Conservation (phyloP, 2,888 invertebrate genomes). For the Dolichomitus sp. region DNA sequence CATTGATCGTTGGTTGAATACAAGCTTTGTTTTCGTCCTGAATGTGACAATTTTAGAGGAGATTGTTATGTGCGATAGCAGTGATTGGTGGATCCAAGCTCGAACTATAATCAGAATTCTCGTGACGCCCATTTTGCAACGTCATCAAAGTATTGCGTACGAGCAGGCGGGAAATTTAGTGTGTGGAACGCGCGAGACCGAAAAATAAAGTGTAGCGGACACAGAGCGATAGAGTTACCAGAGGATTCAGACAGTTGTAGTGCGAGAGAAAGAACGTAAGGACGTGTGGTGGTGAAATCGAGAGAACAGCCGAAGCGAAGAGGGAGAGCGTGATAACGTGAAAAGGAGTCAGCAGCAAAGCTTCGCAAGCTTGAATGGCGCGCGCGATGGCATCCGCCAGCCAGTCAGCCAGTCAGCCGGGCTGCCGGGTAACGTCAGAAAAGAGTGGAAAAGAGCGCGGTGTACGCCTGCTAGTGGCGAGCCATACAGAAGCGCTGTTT, state of each 20-base stretch:
- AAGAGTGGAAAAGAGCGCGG: slow-evolving; percentile 28
- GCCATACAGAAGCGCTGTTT: slow-evolving; percentile 29
- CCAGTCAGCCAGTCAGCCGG: slow-evolving; percentile 15
- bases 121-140: not conserved
- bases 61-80: not conserved
- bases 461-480: not conserved
- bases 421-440: slow-evolving; percentile 30
- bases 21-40: not conserved
- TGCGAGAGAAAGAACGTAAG: slow-evolving; percentile 23
- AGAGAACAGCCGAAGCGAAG: slow-evolving; percentile 17
- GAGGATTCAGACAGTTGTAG: slow-evolving; percentile 14
- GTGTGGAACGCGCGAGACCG: not conserved
- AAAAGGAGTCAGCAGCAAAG: slow-evolving; percentile 47
- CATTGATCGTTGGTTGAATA: not conserved
- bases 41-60: not conserved
- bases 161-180: not conserved
- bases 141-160: slow-evolving; percentile 12
- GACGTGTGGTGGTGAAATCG: slow-evolving; percentile 13
- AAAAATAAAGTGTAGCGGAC: slow-evolving; percentile 20
- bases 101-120: not conserved
- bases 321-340: slow-evolving; percentile 42
- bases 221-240: slow-evolving; percentile 13
- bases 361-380: slow-evolving; percentile 38
- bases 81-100: not conserved
- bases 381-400: slow-evolving; percentile 31